Evolutionary conservation across 1,140 invertebrate species (phyloP).

Genomic region (Rhopalosiphum padi): DNA sequence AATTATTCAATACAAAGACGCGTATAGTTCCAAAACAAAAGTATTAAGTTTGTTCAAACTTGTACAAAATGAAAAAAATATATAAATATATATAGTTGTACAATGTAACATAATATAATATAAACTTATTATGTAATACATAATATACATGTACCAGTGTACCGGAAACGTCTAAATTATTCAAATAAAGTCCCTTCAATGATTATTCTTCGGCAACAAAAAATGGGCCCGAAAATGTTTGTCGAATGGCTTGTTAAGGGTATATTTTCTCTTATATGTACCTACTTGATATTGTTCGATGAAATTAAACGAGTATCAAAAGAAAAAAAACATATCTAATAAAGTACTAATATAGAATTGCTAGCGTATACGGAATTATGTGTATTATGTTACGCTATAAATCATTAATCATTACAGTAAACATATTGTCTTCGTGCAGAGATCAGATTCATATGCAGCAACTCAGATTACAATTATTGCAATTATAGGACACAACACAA

Average conservation of each 20-base stretch:
- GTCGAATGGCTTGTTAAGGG: background rate
- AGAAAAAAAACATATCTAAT: background rate
- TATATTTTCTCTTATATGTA: background rate
- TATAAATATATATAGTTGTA: background rate
- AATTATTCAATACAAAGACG: conserved; percentile 1
- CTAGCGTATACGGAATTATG: too few relatives aligned
- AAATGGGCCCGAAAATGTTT: background rate
- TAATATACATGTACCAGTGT: background rate
- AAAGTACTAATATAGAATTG: too few relatives aligned
- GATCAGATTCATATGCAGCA: too few relatives aligned
- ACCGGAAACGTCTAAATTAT: background rate
- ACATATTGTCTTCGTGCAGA: too few relatives aligned
- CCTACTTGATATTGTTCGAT: background rate
- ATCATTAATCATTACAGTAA: too few relatives aligned
- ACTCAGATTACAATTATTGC: background rate
- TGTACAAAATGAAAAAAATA: background rate
- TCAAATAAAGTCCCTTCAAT: background rate
- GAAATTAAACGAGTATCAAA: background rate
- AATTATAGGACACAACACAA: background rate
- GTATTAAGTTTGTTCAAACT: conserved; percentile 12
- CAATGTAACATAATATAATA: too few relatives aligned
- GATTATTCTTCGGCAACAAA: background rate
- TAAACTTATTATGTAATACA: too few relatives aligned
- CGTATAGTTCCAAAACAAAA: background rate
- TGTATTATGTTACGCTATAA: too few relatives aligned